Conservation (phyloP, 1,140 invertebrate genomes). For the Neoseiulus cucumeris region DNA sequence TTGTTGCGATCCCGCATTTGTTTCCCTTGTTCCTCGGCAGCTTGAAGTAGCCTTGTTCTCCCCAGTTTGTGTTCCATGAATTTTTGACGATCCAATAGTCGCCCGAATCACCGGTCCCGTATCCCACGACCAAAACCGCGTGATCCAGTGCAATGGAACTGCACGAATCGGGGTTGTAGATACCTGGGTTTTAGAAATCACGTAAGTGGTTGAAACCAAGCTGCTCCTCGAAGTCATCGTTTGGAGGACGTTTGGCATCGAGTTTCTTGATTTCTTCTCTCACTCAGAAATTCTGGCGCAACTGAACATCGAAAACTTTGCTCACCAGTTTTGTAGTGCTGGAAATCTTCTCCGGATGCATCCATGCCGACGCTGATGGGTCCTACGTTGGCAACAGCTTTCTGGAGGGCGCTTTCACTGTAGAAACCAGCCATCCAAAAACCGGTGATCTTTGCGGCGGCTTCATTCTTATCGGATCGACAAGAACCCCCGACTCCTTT, state of each 20-base stretch:
- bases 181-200: slow-evolving; percentile 15
- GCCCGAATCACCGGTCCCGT: slow-evolving; percentile 23
- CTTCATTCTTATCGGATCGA: background rate
- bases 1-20: slow-evolving; percentile 66
- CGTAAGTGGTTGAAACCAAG: too few relatives aligned
- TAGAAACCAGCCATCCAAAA: background rate
- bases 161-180: slow-evolving; percentile 22
- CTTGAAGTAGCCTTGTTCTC: slow-evolving; percentile 63
- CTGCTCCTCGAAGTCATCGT: too few relatives aligned
- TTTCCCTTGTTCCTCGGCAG: slow-evolving; percentile 70
- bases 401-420: slow-evolving; percentile 7
- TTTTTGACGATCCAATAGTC: slow-evolving; percentile 36
- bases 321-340: background rate
- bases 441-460: background rate
- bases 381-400: slow-evolving; percentile 13
- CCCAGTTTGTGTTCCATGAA: slow-evolving; percentile 52
- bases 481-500: background rate
- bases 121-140: slow-evolving; percentile 19
- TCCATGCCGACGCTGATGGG: slow-evolving; percentile 14
- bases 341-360: background rate
- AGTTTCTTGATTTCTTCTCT: too few relatives aligned
- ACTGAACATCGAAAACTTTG: background rate
- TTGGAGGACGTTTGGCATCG: too few relatives aligned
- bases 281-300: too few relatives aligned
- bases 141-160: slow-evolving; percentile 25